A percentile compares a stretch with the other conserved stretches of the same genome.
Evolutionary conservation across 2,113 vertebrate species (phyloP).

Genomic region (Cyprinodon variegatus): DNA sequence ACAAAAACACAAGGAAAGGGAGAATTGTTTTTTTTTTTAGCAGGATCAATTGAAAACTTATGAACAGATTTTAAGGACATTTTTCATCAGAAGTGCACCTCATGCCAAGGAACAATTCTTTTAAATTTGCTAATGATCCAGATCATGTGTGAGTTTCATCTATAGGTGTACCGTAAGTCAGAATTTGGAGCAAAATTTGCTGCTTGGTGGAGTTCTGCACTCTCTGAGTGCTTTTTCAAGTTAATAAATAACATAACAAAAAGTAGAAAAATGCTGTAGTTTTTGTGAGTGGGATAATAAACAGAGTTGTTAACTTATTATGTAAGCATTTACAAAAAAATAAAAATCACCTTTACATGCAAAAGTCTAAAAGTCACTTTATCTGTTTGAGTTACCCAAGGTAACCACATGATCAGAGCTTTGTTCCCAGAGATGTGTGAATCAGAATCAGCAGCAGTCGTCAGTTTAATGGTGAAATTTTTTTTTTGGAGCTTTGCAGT

Average conservation of each 20-base stretch:
- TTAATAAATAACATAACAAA: not conserved
- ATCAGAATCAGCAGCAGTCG: slow-evolving; percentile 35
- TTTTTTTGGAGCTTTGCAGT: slow-evolving; percentile 25
- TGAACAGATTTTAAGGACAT: too few species aligned
- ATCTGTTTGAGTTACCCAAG: not conserved
- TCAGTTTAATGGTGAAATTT: slow-evolving; percentile 47
- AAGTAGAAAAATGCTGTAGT: slow-evolving; percentile 38
- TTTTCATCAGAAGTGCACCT: too few species aligned
- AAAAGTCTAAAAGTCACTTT: not conserved
- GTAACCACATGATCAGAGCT: not conserved
- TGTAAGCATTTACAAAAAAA: not conserved
- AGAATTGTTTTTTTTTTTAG: too few species aligned
- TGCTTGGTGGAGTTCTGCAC: too few species aligned
- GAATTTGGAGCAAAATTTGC: too few species aligned
- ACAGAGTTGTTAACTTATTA: slow-evolving; percentile 7
- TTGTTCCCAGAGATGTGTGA: not conserved
- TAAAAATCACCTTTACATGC: not conserved
- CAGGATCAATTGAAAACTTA: too few species aligned
- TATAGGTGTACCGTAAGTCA: too few species aligned
- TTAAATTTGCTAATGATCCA: too few species aligned
- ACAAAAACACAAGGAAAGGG: too few species aligned
- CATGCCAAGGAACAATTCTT: too few species aligned
- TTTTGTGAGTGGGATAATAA: slow-evolving; percentile 25
- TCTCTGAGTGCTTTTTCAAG: too few species aligned
- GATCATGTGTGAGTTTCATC: too few species aligned